Evolutionary conservation across 92 coral and sea anemone genomes (phyloP), one percentile per base, ranked within the genome.

Genomic region (Palythoa grandiflora): DNA sequence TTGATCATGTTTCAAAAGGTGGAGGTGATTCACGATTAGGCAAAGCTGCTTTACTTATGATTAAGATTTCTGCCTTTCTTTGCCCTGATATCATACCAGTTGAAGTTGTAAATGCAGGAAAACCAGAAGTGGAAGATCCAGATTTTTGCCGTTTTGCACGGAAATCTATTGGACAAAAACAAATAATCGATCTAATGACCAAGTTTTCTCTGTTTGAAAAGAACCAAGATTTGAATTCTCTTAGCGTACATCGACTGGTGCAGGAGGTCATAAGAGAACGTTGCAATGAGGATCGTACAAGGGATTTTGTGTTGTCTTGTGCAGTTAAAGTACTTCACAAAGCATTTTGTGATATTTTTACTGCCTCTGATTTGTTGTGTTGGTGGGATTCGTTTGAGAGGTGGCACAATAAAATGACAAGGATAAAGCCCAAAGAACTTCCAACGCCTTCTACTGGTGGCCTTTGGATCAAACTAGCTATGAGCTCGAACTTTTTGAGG

Each of bases 171-270:
- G 0, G 28, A 28, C 28, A 28, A 28, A 28, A 28, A 28, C 28
- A 28, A 28, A 28, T 28, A 28, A 28, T 28, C 28, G 28, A 28
- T 28, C 28, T 28, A 28, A 28, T 28, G 28, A 28, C 28, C 28
- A 28, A 28, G 28, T 28, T 28, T 28, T 28, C 28, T 0, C 28
- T 28, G 28, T 28, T 28, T 28, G 28, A 28, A 28, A 28, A 28
- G 28, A 28, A 28, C 28, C 28, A 28, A 28, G 28, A 28, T 10
- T 21, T 15, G 3, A 75, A 57, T 50, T 50, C 60, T 0, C 68
- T 88, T n/a, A 54, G 79, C 2, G 77, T 88, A 38, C 90, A 88
- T 51, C 90, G 87, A 35, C 91, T 88, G 59, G 91, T 88, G 39
- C 91, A 28, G 28, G 28, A 28, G 28, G 28, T 28, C 28, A 28